phyloP scores from a whole-genome alignment of 2,113 vertebrate species.

The Hippocampus comes region DNA sequence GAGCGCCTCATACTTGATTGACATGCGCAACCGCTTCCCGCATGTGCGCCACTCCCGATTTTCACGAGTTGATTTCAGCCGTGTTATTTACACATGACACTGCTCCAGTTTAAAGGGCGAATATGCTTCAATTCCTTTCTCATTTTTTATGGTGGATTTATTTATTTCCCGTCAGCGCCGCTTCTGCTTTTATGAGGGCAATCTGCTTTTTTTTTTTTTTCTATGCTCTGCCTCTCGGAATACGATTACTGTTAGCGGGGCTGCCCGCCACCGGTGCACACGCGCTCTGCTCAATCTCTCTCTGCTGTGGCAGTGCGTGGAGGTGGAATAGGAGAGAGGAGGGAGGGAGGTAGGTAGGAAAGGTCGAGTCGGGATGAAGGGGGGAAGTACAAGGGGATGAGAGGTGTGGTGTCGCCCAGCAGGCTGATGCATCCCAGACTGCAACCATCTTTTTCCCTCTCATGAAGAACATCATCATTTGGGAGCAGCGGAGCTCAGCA shows the following conservation, averaged over 20 bases:
- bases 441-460: constrained; percentile 19
- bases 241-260: constrained; percentile 42
- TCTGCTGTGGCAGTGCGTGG: constrained; percentile 31
- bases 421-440: constrained; percentile 29
- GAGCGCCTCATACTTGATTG: constrained; percentile 17
- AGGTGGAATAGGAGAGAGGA: not conserved
- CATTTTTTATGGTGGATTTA: constrained; percentile 48
- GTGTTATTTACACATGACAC: constrained; percentile 58
- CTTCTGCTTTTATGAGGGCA: constrained; percentile 54
- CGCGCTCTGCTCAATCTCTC: constrained; percentile 47
- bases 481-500: constrained; percentile 16
- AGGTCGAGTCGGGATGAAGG: constrained; percentile 7
- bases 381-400: constrained; percentile 1
- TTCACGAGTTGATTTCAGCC: constrained; percentile 54
- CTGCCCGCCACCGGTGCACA: constrained; percentile 41
- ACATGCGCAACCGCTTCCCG: constrained; percentile 7
- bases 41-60: constrained; percentile 41
- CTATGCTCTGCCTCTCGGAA: constrained; percentile 25
- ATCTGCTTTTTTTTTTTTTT: constrained; percentile 45
- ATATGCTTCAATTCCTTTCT: constrained; percentile 37
- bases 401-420: constrained; percentile 19
- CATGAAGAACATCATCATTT: constrained; percentile 45
- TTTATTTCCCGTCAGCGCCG: constrained; percentile 54
- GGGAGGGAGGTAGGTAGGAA: constrained; percentile 5
- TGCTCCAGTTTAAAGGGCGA: constrained; percentile 41